These are phyloP conservation scores for Coptodon rendalli DNA, from an alignment of 2,113 vertebrate genomes.

Conservation along the genomic window DNA sequence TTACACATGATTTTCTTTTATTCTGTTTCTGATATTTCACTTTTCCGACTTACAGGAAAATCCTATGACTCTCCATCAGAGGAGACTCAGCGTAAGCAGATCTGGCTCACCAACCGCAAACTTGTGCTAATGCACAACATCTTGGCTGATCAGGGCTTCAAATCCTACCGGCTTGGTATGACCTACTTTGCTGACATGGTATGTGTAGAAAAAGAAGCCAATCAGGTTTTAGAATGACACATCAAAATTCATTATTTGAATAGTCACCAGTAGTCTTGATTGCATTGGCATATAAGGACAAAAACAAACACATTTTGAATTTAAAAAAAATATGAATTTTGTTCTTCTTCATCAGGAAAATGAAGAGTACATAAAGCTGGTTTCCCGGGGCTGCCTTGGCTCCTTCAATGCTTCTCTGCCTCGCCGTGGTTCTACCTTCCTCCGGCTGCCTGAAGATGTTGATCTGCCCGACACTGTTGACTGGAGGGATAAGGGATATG, in stretches of 20 bases:
- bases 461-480: not conserved
- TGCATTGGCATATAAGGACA: not conserved
- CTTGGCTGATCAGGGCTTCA: not conserved
- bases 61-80: not conserved
- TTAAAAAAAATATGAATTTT: not conserved
- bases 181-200: not conserved
- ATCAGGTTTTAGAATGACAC: not conserved
- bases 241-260: not conserved
- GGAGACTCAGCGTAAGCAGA: rapidly evolving
- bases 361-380: slow-evolving; percentile 61
- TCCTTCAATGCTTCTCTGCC: slow-evolving; percentile 52
- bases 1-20: not conserved
- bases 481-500: slow-evolving; percentile 71
- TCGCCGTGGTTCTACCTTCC: not conserved
- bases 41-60: not conserved
- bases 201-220: not conserved
- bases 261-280: not conserved
- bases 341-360: slow-evolving; percentile 53
- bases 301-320: not conserved
- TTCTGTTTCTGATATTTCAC: not conserved
- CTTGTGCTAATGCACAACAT: not conserved
- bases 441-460: rapidly evolving
- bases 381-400: slow-evolving; percentile 54
- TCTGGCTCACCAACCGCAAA: not conserved
- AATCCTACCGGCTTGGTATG: not conserved